Percentiles rank a stretch among this genome's conserved stretches.
Conservation (phyloP, 2,888 invertebrate genomes). For the Oscheius sp. region DNA sequence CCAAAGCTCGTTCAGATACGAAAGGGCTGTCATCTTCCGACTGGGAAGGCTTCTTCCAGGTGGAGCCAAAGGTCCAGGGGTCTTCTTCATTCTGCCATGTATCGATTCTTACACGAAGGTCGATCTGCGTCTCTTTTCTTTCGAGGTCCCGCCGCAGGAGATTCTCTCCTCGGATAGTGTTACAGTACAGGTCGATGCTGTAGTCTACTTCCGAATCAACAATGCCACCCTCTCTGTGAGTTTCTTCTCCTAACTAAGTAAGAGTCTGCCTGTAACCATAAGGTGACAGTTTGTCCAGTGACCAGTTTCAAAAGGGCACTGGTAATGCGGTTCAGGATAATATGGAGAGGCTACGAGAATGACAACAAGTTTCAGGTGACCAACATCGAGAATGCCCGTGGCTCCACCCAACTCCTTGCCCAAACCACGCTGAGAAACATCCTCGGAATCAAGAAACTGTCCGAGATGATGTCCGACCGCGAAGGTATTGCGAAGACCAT, state of each 20-base stretch:
- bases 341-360: no score
- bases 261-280: no score
- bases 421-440: slow-evolving; percentile 74
- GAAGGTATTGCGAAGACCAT: slow-evolving; percentile 84
- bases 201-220: slow-evolving; percentile 81
- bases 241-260: not conserved
- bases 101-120: slow-evolving; percentile 79
- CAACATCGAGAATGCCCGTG: slow-evolving; percentile 62
- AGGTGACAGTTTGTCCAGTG: no score
- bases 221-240: slow-evolving; percentile 89
- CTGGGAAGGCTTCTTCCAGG: slow-evolving; percentile 83
- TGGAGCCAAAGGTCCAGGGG: slow-evolving; percentile 80
- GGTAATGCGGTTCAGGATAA: no score
- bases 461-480: slow-evolving; percentile 94
- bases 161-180: slow-evolving; percentile 84
- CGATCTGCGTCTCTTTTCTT: slow-evolving; percentile 92
- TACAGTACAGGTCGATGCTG: slow-evolving; percentile 94
- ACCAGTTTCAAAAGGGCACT: no score
- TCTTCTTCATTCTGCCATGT: slow-evolving; percentile 81
- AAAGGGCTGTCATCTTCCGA: slow-evolving; percentile 87
- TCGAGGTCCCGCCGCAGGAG: slow-evolving; percentile 97
- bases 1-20: slow-evolving; percentile 74
- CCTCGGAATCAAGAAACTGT: slow-evolving; percentile 84
- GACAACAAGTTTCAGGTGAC: slow-evolving; percentile 76
- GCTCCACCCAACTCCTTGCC: slow-evolving; percentile 76